Base-by-base conservation (phyloP, 2,113 vertebrate genomes). In the Acanthisitta chloris region DNA sequence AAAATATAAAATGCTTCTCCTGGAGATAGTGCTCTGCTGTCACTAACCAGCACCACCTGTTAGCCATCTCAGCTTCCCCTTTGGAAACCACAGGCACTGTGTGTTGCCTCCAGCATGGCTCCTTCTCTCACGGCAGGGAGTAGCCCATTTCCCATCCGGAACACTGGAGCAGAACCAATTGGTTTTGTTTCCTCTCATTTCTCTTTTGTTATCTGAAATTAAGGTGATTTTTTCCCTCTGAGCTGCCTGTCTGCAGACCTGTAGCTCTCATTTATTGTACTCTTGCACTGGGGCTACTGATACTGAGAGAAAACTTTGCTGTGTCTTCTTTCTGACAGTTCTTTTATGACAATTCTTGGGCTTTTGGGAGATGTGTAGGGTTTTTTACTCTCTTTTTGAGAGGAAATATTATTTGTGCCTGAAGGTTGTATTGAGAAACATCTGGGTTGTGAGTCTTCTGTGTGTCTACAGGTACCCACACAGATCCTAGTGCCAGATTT, bases 201-300 rank as follows among this genome's bases (percentile, higher is more conserved):
- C 52, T 94, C 67, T 88, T 81, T 28, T 38, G 43, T 70, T 92
- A 59, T 51, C 54, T 91, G 79, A 93, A 95, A 94, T 73, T 38
- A 94, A 82, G 65, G 81, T 86, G 71, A 59, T 92, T 92, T 84
- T 84, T 81, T 79, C 71, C 45, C 43, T 48, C 71, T 52, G 34
- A 88, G 65, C 38, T 42, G 49, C 16, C 78, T 92, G 61, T 69
- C 3, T 71, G 46, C 51, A 69, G 62, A 58, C 55, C 34, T 72
- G 0, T 74, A 19, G 76, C 49, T 88, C 51, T 95, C 86, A 73
- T 91, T 94, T 80, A 61, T 81, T 66, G 67, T 74, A 14, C 33
- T 78, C 82, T 43, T 57, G 66, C 48, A 49, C 3, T 48, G 55
- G 71, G 71, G 49, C 49, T 62, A 12, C 67, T 59, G 43, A 80